These are phyloP conservation scores for Pantherophis guttatus DNA, from an alignment of 2,113 vertebrate genomes.

Conservation along the genomic window DNA sequence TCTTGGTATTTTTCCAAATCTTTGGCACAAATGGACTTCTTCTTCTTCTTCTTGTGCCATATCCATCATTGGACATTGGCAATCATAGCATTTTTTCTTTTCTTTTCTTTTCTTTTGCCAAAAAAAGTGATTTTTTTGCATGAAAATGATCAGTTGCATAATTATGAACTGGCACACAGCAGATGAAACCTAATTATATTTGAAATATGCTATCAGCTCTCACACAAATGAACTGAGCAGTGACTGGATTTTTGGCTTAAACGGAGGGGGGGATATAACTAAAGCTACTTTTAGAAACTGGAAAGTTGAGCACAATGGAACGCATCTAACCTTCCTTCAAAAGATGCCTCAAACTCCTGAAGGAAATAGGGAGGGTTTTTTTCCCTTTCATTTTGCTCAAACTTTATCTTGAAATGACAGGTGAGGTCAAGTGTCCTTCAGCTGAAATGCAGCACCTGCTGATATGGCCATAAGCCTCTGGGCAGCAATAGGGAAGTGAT, in stretches of 20 bases:
- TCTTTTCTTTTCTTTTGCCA: background rate
- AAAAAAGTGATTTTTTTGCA: background rate
- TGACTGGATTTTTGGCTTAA: background rate
- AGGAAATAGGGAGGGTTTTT: background rate
- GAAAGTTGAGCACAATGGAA: background rate
- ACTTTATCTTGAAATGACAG: background rate
- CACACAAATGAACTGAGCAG: background rate
- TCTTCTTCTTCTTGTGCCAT: too few species aligned
- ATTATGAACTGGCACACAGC: background rate
- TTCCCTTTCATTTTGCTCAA: background rate
- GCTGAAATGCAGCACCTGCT: background rate
- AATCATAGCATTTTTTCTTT: too few species aligned
- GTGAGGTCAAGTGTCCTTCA: background rate
- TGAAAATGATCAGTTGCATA: background rate
- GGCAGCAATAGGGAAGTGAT: background rate
- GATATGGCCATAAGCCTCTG: background rate
- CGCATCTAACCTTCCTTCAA: background rate
- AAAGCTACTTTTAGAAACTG: background rate
- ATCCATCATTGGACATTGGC: too few species aligned
- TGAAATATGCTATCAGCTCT: background rate
- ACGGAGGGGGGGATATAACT: background rate
- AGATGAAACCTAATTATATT: background rate
- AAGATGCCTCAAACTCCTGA: background rate
- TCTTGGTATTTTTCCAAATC: background rate
- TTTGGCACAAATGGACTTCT: background rate